Conservation (phyloP, 2,113 vertebrate species). For the Mus spicilegus region DNA sequence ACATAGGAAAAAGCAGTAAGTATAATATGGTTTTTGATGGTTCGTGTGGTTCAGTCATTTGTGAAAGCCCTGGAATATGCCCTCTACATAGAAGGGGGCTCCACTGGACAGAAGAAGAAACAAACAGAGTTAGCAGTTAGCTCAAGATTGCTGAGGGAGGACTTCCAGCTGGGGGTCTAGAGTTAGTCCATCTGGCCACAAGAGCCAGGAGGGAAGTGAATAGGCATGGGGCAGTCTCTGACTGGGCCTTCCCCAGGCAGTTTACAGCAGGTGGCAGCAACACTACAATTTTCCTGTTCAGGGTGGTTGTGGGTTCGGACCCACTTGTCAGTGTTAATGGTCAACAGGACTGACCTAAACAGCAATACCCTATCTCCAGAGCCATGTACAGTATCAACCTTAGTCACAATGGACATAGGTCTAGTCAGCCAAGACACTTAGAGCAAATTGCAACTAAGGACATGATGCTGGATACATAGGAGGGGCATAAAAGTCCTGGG, state of each 20-base stretch:
- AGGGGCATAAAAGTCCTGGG: neutral
- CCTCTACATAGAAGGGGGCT: neutral
- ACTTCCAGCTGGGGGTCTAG: neutral
- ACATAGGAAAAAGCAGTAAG: neutral
- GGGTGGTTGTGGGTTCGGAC: neutral
- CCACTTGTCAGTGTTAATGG: neutral
- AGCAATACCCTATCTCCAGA: neutral
- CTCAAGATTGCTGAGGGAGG: neutral
- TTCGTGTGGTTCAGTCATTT: neutral
- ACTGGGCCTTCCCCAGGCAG: neutral
- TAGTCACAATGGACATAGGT: neutral
- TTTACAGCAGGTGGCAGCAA: neutral
- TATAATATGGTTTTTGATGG: neutral
- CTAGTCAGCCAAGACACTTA: conserved; percentile 26
- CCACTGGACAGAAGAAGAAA: neutral
- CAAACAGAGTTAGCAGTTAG: neutral
- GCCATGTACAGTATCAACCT: neutral
- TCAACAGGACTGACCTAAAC: neutral
- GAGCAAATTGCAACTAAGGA: neutral
- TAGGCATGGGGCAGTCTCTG: fast-evolving
- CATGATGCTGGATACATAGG: conserved; percentile 40
- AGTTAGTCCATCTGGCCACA: neutral
- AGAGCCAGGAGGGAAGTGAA: neutral
- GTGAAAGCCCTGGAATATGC: neutral
- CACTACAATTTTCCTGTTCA: neutral